Evolutionary conservation across 2,113 vertebrate genomes (phyloP), one percentile per base, ranked within the genome.

Genomic region (Eolophus roseicapilla): DNA sequence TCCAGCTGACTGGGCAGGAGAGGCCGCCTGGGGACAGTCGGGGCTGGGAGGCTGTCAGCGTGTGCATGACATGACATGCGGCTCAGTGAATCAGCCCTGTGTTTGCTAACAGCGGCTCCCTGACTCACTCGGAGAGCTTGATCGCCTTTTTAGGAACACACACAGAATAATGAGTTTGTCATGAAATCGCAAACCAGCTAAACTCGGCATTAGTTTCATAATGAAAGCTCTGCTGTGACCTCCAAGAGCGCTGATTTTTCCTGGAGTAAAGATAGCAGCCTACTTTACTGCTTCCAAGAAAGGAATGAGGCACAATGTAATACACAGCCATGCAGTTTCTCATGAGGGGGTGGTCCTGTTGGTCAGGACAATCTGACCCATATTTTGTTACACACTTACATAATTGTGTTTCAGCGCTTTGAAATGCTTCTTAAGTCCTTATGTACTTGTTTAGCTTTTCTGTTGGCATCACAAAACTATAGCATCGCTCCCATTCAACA

Each of bases 311-410:
- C 65, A 76, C 90, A 95, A 95, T 93, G 87, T 82, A 95, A 82
- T 11, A 3, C 67, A 21, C 44, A 46, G 75, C 87, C 74, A 23
- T 35, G 43, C 90, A 82, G 92, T 44, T 96, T 88, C 94, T 83
- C 94, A 55, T 29, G 92, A 95, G 90, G 87, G 90, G 93, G 95
- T 95, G 94, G 92, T 93, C 92, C 68, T 17, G 9, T 77, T 90
- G 91, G 64, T 96, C 87, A 74, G 94, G 93, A 92, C 95, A 91
- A 77, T 70, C 91, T 95, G 93, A 90, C 94, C 94, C 75, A 63
- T 69, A 96, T 93, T 82, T 85, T 85, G 31, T 74, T 73, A 86
- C 79, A 83, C 79, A 67, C 68, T 95, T 97, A 87, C 0, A 37
- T 95, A 96, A 95, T 88, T 71, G 65, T 63, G 82, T 92, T 93